Evolutionary conservation across 2,113 vertebrate species (phyloP), one percentile per base, ranked within the genome.

Genomic region (Sylvilagus bachmani): DNA sequence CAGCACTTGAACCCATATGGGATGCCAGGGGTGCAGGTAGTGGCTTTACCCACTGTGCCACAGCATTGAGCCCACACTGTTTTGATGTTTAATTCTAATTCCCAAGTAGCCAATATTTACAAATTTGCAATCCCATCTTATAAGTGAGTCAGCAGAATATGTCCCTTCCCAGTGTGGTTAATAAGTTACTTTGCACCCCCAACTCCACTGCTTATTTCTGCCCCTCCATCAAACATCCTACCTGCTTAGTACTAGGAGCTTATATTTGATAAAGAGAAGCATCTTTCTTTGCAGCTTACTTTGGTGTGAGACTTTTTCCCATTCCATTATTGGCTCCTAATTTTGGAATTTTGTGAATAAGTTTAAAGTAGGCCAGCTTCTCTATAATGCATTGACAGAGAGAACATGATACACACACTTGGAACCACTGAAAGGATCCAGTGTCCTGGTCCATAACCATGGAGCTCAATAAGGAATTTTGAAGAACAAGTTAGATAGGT

Each of bases 31-130:
- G 6, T 44, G 44, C 44, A 44, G 44, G 44, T 44, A 44, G 44
- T 44, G 44, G 44, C 44, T 44, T 44, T 44, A 44, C 44, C 44
- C 44, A 44, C 44, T 44, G 44, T 6, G 6, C 44, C 44, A 44
- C 44, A 44, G 44, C 44, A 44, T 1, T 44, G 44, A 44, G 44
- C 7, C 1, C 44, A 44, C 44, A 7, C 44, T 44, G 25, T 84
- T 95, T 88, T 80, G 16, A 85, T 86, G 44, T 70, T 95, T 80
- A 87, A 74, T 86, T 83, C 22, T 75, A 2, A 75, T 78, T 77
- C 51, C 51, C 88, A 80, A 49, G n/a, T 38, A 70, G 17, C 64
- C 66, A 69, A 33, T 27, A 58, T 70, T 58, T n/a, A 31, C 75
- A 84, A 1, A 93, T 71, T 79, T 89, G 80, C 80, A 90, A 51